A percentile compares a stretch with the other conserved stretches of the same genome.
Conservation (phyloP, 2,113 vertebrate genomes). For the Chaetops frenatus region DNA sequence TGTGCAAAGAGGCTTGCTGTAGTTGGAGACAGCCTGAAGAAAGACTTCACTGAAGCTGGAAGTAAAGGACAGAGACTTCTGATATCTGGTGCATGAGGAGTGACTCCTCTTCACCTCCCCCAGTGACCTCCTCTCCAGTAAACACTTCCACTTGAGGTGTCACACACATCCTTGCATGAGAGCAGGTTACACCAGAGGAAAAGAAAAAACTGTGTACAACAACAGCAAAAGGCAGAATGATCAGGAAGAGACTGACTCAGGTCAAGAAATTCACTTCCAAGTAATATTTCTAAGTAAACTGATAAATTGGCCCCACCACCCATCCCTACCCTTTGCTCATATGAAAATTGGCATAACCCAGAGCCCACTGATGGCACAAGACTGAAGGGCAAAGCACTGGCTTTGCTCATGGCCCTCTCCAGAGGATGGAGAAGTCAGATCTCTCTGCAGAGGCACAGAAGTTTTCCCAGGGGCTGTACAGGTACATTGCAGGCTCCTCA, state of each 20-base stretch:
- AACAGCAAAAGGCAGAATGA: background rate
- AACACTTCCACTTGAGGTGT: background rate
- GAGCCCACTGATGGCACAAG: rapidly evolving
- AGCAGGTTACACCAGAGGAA: background rate
- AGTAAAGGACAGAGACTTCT: background rate
- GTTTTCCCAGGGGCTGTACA: background rate
- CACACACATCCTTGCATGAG: background rate
- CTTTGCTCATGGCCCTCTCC: background rate
- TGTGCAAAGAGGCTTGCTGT: background rate
- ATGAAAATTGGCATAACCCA: background rate
- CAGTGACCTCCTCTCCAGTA: rapidly evolving
- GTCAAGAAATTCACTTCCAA: background rate
- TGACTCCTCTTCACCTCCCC: background rate
- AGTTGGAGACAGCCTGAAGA: background rate
- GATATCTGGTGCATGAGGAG: background rate
- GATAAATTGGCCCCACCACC: background rate
- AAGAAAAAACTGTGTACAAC: background rate
- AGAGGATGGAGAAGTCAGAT: background rate
- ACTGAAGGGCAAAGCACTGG: background rate
- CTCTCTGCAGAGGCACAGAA: background rate
- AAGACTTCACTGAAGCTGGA: background rate
- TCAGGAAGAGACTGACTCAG: background rate
- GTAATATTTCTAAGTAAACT: background rate
- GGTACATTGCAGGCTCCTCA: rapidly evolving
- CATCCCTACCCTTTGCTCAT: background rate